phyloP scores from a whole-genome alignment of 2,113 vertebrate species.

The Tragelaphus imberbis region DNA sequence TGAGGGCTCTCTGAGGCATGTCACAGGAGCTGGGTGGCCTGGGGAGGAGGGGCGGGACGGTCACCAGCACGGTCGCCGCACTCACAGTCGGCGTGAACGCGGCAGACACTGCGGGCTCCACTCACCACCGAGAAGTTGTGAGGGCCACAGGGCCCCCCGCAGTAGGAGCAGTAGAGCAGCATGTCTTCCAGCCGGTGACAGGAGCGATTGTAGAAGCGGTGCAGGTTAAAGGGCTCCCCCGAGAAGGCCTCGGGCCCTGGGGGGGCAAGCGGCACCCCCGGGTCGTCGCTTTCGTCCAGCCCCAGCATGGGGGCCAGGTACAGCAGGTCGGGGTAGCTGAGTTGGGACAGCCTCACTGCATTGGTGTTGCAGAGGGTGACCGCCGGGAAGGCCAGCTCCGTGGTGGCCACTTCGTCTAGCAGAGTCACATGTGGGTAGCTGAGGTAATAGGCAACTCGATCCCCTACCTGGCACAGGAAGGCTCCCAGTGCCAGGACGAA shows the following conservation, averaged over 20 bases:
- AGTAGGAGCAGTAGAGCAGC: constrained; percentile 91
- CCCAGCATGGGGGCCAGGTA: constrained; percentile 91
- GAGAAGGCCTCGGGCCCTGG: constrained; percentile 67
- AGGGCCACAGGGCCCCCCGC: constrained; percentile 86
- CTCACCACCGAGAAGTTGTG: constrained; percentile 92
- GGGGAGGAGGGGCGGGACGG: background rate
- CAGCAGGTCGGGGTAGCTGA: constrained; percentile 90
- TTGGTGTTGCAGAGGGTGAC: constrained; percentile 96
- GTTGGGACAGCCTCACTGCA: constrained; percentile 87
- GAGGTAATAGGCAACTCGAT: constrained; percentile 89
- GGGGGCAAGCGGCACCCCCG: constrained; percentile 84
- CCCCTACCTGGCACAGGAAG: constrained; percentile 92
- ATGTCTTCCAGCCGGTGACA: constrained; percentile 94
- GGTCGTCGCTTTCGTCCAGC: constrained; percentile 88
- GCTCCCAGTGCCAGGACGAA: constrained; percentile 88
- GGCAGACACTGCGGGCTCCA: constrained; percentile 30
- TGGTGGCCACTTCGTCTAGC: constrained; percentile 87
- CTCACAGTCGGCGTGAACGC: background rate
- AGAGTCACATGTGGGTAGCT: constrained; percentile 90
- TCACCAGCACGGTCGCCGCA: background rate
- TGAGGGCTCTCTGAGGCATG: background rate
- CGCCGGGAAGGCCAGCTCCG: constrained; percentile 88
- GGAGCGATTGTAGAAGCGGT: constrained; percentile 90
- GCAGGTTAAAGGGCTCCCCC: constrained; percentile 84
- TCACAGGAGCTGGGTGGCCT: background rate